A percentile compares a stretch with the other conserved stretches of the same genome.
These are phyloP conservation scores for Chunga burmeisteri DNA, from an alignment of 2,113 vertebrate genomes.

Conservation along the genomic window DNA sequence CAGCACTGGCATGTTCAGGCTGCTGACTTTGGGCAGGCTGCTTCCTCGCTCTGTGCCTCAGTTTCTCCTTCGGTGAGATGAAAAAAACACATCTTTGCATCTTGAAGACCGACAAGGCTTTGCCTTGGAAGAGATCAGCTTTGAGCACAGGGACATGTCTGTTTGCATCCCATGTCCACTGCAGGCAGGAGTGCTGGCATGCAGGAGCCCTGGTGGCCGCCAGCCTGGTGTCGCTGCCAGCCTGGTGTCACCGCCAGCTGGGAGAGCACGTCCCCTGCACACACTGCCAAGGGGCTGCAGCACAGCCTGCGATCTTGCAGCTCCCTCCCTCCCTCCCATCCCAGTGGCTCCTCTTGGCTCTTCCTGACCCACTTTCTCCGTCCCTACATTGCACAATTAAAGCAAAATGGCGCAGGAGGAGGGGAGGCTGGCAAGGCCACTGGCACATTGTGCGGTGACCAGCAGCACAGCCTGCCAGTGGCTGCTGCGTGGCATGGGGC, in stretches of 20 bases:
- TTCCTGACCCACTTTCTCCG: background rate
- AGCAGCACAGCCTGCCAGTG: rapidly evolving
- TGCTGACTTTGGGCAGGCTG: background rate
- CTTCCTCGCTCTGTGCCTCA: background rate
- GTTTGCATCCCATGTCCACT: background rate
- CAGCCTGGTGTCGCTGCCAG: background rate
- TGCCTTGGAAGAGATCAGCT: background rate
- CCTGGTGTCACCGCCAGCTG: rapidly evolving
- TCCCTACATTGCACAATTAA: background rate
- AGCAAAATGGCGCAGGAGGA: background rate
- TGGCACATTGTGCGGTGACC: rapidly evolving
- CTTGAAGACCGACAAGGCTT: rapidly evolving
- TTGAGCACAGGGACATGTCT: rapidly evolving
- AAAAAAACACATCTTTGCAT: background rate
- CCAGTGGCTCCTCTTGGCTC: background rate
- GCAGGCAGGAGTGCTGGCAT: background rate
- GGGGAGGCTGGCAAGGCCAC: background rate
- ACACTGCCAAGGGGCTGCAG: background rate
- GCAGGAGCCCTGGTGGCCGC: background rate
- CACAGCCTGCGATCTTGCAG: background rate
- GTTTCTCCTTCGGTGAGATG: background rate
- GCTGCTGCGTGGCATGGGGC: background rate
- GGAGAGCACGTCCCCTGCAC: rapidly evolving
- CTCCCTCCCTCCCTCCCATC: background rate
- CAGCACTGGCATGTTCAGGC: background rate